Evolutionary conservation across 2,113 vertebrate genomes (phyloP).

Genomic region (Aphyosemion australe): DNA sequence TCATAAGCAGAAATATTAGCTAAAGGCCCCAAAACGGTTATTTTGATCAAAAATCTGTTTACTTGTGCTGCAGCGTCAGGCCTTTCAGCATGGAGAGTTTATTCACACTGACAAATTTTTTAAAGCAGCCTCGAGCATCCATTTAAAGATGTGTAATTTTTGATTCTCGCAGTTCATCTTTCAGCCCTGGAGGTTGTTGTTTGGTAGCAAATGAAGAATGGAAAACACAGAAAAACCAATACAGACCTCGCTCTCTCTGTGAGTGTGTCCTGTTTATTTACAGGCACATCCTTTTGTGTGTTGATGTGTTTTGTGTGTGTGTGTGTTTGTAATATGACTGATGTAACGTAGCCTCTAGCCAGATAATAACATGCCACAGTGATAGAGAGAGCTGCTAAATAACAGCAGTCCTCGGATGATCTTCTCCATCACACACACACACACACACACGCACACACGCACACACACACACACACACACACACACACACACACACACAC

Average conservation of each 20-base stretch:
- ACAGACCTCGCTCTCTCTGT: slow-evolving; percentile 18
- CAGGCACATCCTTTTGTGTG: neutral
- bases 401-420: slow-evolving; percentile 76
- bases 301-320: slow-evolving; percentile 7
- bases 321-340: slow-evolving; percentile 37
- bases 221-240: slow-evolving; percentile 22
- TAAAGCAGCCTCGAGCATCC: neutral
- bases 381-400: slow-evolving; percentile 81
- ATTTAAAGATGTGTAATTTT: neutral
- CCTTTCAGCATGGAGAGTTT: neutral
- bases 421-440: slow-evolving; percentile 63
- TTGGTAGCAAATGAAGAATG: neutral
- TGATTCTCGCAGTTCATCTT: neutral
- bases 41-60: neutral
- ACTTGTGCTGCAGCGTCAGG: too few species aligned
- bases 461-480: slow-evolving; percentile 1
- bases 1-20: too few species aligned
- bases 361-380: slow-evolving; percentile 83
- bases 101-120: neutral
- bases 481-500: slow-evolving; percentile 29
- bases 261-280: slow-evolving; percentile 9
- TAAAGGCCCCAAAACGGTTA: too few species aligned
- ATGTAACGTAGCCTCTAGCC: slow-evolving; percentile 46
- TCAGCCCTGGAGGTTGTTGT: neutral
- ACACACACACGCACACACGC: slow-evolving; percentile 5